phyloP scores from a whole-genome alignment of 2,113 vertebrate species.

The Chloropsis hardwickii region DNA sequence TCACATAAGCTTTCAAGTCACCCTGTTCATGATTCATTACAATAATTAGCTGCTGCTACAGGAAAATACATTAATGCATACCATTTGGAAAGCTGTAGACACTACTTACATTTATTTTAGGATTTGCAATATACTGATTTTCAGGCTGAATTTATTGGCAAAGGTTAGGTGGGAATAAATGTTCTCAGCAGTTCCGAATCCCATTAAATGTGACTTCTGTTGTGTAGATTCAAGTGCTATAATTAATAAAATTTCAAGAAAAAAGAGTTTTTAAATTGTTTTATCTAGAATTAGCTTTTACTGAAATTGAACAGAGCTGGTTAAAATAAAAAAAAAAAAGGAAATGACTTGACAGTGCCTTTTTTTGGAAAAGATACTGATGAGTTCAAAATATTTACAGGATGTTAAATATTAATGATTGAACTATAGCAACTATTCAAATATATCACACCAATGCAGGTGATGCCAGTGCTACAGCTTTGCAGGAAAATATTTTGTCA shows the following conservation, averaged over 20 bases:
- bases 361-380: background rate
- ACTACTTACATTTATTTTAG: constrained; percentile 53
- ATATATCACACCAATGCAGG: background rate
- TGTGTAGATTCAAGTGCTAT: constrained; percentile 20
- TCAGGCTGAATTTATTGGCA: constrained; percentile 46
- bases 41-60: constrained; percentile 30
- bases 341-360: background rate
- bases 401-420: background rate
- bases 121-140: constrained; percentile 13
- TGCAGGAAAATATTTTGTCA: background rate
- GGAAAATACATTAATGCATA: constrained; percentile 1
- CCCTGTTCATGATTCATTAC: constrained; percentile 2
- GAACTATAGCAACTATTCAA: background rate
- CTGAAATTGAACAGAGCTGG: background rate
- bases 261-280: background rate
- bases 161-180: constrained; percentile 39
- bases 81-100: constrained; percentile 42
- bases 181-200: constrained; percentile 26
- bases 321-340: background rate
- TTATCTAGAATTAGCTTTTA: background rate
- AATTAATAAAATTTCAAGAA: constrained; percentile 39
- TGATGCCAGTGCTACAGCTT: background rate
- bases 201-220: constrained; percentile 21
- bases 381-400: background rate
- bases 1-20: constrained; percentile 4